Conservation (phyloP, 2,888 invertebrate species). For the Ernsta delagoae region DNA sequence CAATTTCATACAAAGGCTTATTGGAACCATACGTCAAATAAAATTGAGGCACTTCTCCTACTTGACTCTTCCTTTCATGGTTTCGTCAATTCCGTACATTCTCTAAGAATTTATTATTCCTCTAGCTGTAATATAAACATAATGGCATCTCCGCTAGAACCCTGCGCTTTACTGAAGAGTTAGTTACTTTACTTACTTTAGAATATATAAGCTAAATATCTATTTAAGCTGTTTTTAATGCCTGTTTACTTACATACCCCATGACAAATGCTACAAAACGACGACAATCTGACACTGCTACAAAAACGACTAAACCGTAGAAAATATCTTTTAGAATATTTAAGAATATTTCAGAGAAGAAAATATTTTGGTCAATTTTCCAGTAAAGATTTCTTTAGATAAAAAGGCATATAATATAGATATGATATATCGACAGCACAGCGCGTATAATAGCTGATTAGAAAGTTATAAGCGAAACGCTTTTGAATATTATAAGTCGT, state of each 20-base stretch:
- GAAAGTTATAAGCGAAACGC: neutral
- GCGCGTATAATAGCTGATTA: neutral
- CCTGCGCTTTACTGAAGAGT: neutral
- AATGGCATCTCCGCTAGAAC: too few relatives aligned
- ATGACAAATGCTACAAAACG: neutral
- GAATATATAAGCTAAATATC: too few relatives aligned
- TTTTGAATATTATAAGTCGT: neutral
- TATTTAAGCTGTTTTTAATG: too few relatives aligned
- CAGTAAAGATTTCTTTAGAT: neutral
- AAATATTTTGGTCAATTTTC: conserved; percentile 12
- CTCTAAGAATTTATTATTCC: too few relatives aligned
- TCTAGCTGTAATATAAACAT: too few relatives aligned
- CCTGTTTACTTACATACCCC: too few relatives aligned
- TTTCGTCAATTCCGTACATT: too few relatives aligned
- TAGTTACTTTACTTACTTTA: too few relatives aligned
- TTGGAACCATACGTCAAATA: too few relatives aligned
- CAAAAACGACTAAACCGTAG: neutral
- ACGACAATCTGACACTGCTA: neutral
- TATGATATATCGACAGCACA: neutral
- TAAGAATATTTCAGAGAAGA: neutral
- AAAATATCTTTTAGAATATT: conserved; percentile 3
- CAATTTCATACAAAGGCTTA: too few relatives aligned
- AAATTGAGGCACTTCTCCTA: too few relatives aligned
- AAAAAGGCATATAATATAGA: neutral
- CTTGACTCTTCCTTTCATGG: too few relatives aligned